These are phyloP conservation scores for Siniperca obscura DNA, from an alignment of 2,797 vertebrate species.

Conservation along the genomic window DNA sequence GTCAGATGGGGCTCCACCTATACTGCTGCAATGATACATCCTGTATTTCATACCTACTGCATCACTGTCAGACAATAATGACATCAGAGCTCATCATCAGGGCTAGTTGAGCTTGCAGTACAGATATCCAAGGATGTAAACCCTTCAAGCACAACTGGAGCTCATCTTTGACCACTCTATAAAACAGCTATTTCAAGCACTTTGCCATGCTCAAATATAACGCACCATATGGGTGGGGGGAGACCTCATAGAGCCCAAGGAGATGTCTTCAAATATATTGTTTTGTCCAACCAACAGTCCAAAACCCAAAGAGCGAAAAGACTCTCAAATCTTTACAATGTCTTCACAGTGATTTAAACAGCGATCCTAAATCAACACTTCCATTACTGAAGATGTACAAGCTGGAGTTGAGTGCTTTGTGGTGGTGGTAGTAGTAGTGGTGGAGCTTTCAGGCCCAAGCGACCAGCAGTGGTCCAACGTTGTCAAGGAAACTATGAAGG, in stretches of 20 bases:
- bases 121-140: slow-evolving; percentile 1
- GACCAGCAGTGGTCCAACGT: slow-evolving; percentile 67
- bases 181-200: not conserved
- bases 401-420: slow-evolving; percentile 28
- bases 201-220: not conserved
- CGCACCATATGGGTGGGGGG: not conserved
- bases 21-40: slow-evolving; percentile 9
- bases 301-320: too few relatives aligned
- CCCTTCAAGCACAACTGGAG: too few relatives aligned
- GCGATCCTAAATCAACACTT: slow-evolving; percentile 20
- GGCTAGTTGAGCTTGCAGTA: not conserved
- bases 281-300: too few relatives aligned
- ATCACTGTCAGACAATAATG: slow-evolving; percentile 15
- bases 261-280: too few relatives aligned
- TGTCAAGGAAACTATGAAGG: slow-evolving; percentile 74
- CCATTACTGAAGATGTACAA: not conserved
- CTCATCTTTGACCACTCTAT: not conserved
- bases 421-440: slow-evolving; percentile 19
- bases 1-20: slow-evolving; percentile 23
- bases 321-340: too few relatives aligned
- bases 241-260: not conserved
- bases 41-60: slow-evolving; percentile 11
- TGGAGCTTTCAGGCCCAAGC: slow-evolving; percentile 60
- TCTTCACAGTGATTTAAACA: not conserved
- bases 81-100: slow-evolving; percentile 21